These are phyloP conservation scores for Phrynosoma platyrhinos DNA, from an alignment of 2,113 vertebrate genomes.

Conservation along the genomic window DNA sequence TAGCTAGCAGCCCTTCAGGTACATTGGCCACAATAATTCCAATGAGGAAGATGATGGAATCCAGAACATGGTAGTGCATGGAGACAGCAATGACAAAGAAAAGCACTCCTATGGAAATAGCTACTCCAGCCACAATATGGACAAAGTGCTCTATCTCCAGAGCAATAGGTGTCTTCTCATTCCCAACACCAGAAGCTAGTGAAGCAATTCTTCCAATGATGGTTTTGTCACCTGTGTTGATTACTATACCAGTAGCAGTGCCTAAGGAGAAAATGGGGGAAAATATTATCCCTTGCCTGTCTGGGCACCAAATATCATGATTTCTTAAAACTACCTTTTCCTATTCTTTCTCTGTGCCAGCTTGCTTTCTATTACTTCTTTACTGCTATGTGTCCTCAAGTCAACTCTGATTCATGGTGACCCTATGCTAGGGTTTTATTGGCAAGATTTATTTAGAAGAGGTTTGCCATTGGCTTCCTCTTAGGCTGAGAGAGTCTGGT, in stretches of 20 bases:
- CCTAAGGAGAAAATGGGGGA: slow-evolving; percentile 58
- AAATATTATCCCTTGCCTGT: background rate
- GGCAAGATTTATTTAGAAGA: too few relatives aligned
- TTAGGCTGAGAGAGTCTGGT: too few relatives aligned
- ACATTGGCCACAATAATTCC: slow-evolving; percentile 86
- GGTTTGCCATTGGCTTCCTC: too few relatives aligned
- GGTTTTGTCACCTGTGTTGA: slow-evolving; percentile 82
- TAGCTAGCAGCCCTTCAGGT: slow-evolving; percentile 83
- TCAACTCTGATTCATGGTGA: too few relatives aligned
- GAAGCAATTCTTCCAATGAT: slow-evolving; percentile 84
- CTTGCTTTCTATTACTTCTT: background rate
- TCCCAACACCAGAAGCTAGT: slow-evolving; percentile 77
- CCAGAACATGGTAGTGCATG: slow-evolving; percentile 76
- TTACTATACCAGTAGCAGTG: slow-evolving; percentile 80
- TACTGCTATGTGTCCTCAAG: too few relatives aligned
- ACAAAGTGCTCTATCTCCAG: slow-evolving; percentile 85
- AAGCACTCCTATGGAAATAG: slow-evolving; percentile 76
- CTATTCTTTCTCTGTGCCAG: background rate
- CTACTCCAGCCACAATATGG: slow-evolving; percentile 81
- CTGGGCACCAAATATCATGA: background rate
- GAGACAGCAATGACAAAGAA: slow-evolving; percentile 83
- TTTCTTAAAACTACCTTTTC: background rate
- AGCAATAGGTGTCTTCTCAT: slow-evolving; percentile 83
- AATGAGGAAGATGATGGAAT: slow-evolving; percentile 85
- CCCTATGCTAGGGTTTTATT: too few relatives aligned